Evolutionary conservation across 2,888 invertebrate genomes (phyloP), one percentile per base, ranked within the genome.

Genomic region (Amphimallon solstitiale): DNA sequence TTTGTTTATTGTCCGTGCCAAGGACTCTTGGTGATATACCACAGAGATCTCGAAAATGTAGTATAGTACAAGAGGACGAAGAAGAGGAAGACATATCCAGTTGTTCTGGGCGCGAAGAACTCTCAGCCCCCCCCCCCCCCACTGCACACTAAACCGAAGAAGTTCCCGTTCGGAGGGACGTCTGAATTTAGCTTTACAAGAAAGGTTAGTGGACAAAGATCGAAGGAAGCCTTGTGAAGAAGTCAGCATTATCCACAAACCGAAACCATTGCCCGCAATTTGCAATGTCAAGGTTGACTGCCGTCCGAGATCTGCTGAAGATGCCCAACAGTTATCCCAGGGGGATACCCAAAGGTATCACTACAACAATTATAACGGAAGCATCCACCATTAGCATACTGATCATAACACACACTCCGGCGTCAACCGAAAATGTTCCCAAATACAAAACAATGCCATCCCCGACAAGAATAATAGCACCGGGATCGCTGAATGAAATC

Each of bases 11-110:
- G 71, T 86, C 84, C 74, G 87, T 89, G 68, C 89, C 90, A 65
- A 85, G 90, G 67, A 89, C 90, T 29, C 90, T 90, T 19, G 89
- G 89, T 73, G 90, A 89, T 76, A 85, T 87, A 69, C 88, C 89
- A 49, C 88, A 88, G 85, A 86, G 93, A 56, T 89, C 89, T 19
- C 87, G 95, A 56, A 95, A 95, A 79, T 96, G 95, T 84, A 94
- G 94, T 77, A 94, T 96, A 75, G 95, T 96, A 17, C 92, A 94
- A 74, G 94, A 94, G 78, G 97, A 97, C 80, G 96, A 96, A 74
- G 95, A 95, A 76, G 92, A 93, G 78, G 95, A 96, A 76, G 94
- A 92, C 74, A 85, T 85, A 69, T 81, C 86, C 43, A 78, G 87
- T 70, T 85, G 85, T 72, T 84, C 87, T 4, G 87, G 87, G 15